Base-by-base conservation (phyloP, 1,140 invertebrate genomes). In the Drosophila kepulauana region DNA sequence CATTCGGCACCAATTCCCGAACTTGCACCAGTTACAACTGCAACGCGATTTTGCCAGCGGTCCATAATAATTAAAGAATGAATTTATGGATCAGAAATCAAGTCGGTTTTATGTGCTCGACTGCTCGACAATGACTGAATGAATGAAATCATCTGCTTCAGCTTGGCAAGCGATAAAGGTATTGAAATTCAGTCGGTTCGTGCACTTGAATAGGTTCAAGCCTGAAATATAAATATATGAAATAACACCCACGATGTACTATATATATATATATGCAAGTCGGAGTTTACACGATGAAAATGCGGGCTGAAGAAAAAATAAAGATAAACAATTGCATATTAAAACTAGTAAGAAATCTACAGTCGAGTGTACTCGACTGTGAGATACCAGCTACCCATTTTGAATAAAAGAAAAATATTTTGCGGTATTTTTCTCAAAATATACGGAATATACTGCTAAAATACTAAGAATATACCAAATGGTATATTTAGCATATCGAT, bases 1-100 rank as follows among this genome's bases (percentile, higher is more conserved):
- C 92, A 91, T 11, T 79, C 93, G 4, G 91, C 92, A 2, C 95
- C 95, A 57, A 95, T 95, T 3, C 95, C 95, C 4, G 92, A 91
- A 54, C 94, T 95, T 1, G 94, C 87, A 1, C 87, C 87, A 6
- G 87, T 91, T 0, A 91, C 80, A 25, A 89, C 88, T 35, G 88
- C 88, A 5, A 91, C 78, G 2, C 84, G 87, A 76, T 82, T 85
- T 11, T 4, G 25, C 86, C 81, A 90, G 43, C 86, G 86, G 59
- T 90, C 45, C 86, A 90, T 89, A 51, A 45, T 38, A 41, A 7
- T 33, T 10, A 58, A 1, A 30, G 28, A 41, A 41, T 54, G 30
- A 54, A 52, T 38, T 56, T 16, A 51, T 28, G 28, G 49, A 30
- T 30, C 3, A n/a, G 8, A 52, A 52, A 13, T 52, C 0, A 33